These are phyloP conservation scores for Anableps anableps DNA, from an alignment of 2,797 vertebrate genomes.

Conservation along the genomic window DNA sequence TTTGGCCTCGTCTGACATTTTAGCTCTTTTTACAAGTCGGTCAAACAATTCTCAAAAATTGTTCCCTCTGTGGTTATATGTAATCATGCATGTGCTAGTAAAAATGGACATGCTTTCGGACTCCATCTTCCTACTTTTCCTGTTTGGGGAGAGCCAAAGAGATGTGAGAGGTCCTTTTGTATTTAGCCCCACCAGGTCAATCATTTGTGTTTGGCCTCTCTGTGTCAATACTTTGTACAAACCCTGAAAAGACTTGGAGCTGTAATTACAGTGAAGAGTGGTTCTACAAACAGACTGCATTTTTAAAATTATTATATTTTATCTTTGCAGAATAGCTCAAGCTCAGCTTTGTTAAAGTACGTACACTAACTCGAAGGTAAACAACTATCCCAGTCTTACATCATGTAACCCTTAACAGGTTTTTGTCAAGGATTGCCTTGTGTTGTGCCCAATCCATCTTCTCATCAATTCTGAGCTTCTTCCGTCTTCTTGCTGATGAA, in stretches of 20 bases:
- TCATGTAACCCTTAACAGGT: not conserved
- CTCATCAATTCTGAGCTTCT: not conserved
- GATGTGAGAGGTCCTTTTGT: not conserved
- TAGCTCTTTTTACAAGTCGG: not conserved
- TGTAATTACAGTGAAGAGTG: no score
- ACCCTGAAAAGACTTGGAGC: not conserved
- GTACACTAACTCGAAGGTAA: not conserved
- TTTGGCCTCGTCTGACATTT: not conserved
- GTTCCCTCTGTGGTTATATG: not conserved
- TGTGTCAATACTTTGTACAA: not conserved
- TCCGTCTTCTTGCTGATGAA: not conserved
- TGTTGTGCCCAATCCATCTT: not conserved
- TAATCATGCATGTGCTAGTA: not conserved
- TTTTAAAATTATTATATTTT: rapidly evolving
- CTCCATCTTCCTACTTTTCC: not conserved
- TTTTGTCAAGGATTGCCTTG: not conserved
- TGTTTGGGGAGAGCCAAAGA: not conserved
- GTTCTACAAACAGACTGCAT: no score
- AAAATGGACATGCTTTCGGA: not conserved
- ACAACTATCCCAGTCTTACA: not conserved
- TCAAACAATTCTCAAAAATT: not conserved
- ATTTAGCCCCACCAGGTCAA: not conserved
- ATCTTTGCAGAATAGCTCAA: not conserved
- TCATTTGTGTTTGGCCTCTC: no score
- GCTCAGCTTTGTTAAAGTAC: not conserved